phyloP scores from a whole-genome alignment of 2,113 vertebrate genomes.

The Sinocyclocheilus rhinocerous region DNA sequence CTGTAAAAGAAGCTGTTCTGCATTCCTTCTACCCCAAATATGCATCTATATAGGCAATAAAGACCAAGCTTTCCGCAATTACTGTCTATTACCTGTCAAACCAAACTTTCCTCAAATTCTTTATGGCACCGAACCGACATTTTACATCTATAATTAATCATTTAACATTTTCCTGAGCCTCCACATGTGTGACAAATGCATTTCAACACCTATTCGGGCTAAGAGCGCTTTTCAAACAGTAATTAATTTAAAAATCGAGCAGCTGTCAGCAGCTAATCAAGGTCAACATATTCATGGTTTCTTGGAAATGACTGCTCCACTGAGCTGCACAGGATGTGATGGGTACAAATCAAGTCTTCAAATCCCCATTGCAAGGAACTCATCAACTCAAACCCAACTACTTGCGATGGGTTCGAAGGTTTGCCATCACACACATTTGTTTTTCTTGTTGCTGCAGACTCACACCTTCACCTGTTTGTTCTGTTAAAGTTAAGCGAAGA shows the following conservation, averaged over 20 bases:
- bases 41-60: background rate
- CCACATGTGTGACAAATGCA: background rate
- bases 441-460: background rate
- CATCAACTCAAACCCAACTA: background rate
- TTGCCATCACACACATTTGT: background rate
- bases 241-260: conserved; percentile 19
- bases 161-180: conserved; percentile 28
- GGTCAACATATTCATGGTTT: conserved; percentile 13
- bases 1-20: background rate
- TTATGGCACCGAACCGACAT: conserved; percentile 9
- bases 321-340: background rate
- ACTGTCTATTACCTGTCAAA: background rate
- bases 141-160: conserved; percentile 14
- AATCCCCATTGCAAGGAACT: background rate
- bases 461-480: background rate
- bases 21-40: background rate
- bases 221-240: conserved; percentile 19
- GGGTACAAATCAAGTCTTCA: conserved; percentile 2
- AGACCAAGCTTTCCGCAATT: background rate
- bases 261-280: conserved; percentile 24
- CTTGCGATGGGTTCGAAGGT: background rate
- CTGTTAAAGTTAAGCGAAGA: background rate
- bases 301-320: background rate
- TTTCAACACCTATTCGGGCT: background rate
- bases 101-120: conserved; percentile 12